Evolutionary conservation across 2,797 vertebrate genomes (phyloP).

Genomic region (Myiotriccus ornatus): DNA sequence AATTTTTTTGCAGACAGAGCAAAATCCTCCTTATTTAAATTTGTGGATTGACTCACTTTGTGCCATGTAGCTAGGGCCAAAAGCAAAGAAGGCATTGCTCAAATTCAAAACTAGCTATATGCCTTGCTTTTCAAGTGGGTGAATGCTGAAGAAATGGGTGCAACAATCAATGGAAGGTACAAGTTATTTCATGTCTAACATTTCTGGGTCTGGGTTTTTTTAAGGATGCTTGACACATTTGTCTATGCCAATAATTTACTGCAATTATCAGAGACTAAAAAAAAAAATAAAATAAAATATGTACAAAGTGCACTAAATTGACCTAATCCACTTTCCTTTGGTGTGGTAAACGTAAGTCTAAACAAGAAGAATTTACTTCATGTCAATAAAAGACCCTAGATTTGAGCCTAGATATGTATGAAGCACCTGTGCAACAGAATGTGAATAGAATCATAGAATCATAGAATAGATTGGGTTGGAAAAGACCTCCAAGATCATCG

Average conservation of each 20-base stretch:
- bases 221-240: background rate
- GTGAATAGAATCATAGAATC: too few species aligned
- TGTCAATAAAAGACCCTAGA: background rate
- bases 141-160: background rate
- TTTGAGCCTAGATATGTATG: background rate
- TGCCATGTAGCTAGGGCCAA: background rate
- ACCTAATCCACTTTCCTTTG: background rate
- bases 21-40: slow-evolving; percentile 52
- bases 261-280: background rate
- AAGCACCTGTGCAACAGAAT: background rate
- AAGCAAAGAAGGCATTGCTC: background rate
- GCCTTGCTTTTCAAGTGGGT: background rate
- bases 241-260: background rate
- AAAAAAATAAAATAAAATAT: background rate
- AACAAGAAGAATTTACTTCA: background rate
- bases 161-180: background rate
- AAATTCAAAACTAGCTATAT: background rate
- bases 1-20: slow-evolving; percentile 38
- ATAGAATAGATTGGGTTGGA: too few species aligned
- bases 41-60: slow-evolving; percentile 12
- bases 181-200: background rate
- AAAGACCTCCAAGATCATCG: too few species aligned
- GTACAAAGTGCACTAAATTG: background rate
- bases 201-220: background rate
- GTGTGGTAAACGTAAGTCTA: background rate